Evolutionary conservation across 2,113 vertebrate species (phyloP).

Genomic region (Petaurus breviceps): DNA sequence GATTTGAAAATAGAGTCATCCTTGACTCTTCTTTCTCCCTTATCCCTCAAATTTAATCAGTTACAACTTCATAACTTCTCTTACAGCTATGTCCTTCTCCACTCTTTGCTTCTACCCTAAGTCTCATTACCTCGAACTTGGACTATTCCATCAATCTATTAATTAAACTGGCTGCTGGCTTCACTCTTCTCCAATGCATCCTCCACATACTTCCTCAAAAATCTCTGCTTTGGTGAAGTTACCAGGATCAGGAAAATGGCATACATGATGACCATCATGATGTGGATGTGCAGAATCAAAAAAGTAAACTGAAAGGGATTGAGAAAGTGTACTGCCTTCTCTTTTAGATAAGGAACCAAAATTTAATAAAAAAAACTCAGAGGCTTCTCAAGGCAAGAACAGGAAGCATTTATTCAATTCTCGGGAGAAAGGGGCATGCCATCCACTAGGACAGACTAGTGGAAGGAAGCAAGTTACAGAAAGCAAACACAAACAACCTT

Average conservation of each 20-base stretch:
- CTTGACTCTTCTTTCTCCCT: not conserved
- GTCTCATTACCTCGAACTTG: not conserved
- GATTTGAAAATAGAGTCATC: not conserved
- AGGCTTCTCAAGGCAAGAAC: too few relatives aligned
- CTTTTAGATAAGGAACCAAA: not conserved
- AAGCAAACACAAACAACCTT: too few relatives aligned
- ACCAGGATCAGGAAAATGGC: not conserved
- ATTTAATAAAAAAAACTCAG: too few relatives aligned
- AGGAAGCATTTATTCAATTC: too few relatives aligned
- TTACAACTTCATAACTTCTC: not conserved
- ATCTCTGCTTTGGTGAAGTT: not conserved
- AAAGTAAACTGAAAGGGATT: not conserved
- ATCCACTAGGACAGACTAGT: too few relatives aligned
- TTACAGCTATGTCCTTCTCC: not conserved
- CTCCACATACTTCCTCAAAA: not conserved
- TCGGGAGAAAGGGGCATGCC: too few relatives aligned
- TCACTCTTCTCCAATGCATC: not conserved
- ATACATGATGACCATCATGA: not conserved
- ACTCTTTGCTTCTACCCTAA: not conserved
- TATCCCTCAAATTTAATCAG: not conserved
- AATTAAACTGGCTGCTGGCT: not conserved
- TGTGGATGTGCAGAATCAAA: not conserved
- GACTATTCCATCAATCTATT: not conserved
- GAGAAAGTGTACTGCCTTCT: not conserved
- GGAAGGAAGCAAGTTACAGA: too few relatives aligned